A percentile compares a stretch with the other conserved stretches of the same genome.
phyloP scores from a whole-genome alignment of 2,888 invertebrate species.

The Hoplodrina ambigua region DNA sequence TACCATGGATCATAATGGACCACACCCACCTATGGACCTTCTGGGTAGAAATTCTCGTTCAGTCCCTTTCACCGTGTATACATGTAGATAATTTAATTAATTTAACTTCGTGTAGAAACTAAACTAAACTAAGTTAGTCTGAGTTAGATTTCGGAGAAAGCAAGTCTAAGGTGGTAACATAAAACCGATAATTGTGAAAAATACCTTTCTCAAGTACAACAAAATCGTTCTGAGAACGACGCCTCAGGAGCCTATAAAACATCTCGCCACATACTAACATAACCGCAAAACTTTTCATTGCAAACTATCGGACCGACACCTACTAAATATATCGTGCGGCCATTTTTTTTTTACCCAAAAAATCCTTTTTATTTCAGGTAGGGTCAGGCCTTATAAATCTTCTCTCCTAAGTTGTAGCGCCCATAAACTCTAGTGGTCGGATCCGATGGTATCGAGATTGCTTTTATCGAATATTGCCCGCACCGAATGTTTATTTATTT shows the following conservation, averaged over 20 bases:
- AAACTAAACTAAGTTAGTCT: too few relatives aligned
- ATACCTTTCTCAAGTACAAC: not conserved
- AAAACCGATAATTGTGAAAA: not conserved
- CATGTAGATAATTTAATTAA: too few relatives aligned
- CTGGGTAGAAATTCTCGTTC: too few relatives aligned
- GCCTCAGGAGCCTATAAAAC: conserved; percentile 46
- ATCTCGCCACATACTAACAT: conserved; percentile 42
- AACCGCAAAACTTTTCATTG: conserved; percentile 56
- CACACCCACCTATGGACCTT: too few relatives aligned
- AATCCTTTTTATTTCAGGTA: conserved; percentile 75
- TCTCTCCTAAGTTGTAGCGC: conserved; percentile 78
- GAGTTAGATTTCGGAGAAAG: too few relatives aligned
- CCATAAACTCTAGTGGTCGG: conserved; percentile 78
- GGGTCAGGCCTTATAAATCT: conserved; percentile 81
- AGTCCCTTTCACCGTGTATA: too few relatives aligned
- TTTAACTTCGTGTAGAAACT: too few relatives aligned
- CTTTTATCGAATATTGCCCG: conserved; percentile 81
- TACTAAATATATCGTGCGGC: conserved; percentile 51
- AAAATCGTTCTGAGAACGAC: conserved; percentile 13
- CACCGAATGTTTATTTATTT: conserved; percentile 61
- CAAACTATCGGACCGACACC: conserved; percentile 47
- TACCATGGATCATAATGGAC: too few relatives aligned
- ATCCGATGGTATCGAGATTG: conserved; percentile 80
- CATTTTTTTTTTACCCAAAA: conserved; percentile 70
- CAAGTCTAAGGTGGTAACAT: too few relatives aligned